phyloP scores from a whole-genome alignment of 2,113 vertebrate species.

The Bubalus kerabau region DNA sequence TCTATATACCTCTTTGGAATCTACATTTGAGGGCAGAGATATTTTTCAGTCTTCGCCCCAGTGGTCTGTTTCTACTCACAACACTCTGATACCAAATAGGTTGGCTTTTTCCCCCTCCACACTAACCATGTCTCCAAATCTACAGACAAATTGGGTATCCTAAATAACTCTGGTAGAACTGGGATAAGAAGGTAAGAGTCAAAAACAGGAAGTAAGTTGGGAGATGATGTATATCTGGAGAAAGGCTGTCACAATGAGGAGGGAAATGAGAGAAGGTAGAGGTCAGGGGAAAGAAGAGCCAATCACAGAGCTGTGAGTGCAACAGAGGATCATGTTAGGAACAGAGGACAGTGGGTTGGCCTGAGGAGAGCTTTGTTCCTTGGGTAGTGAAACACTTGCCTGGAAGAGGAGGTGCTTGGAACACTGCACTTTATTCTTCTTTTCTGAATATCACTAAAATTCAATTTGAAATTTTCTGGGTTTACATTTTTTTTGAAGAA shows the following conservation, averaged over 20 bases:
- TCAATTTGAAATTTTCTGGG: neutral
- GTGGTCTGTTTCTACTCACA: neutral
- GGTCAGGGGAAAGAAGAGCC: neutral
- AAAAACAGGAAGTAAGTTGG: neutral
- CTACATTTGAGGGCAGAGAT: neutral
- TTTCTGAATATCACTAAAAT: neutral
- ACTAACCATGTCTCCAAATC: neutral
- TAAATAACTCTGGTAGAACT: neutral
- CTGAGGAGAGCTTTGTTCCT: neutral
- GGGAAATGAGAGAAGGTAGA: neutral
- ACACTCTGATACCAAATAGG: neutral
- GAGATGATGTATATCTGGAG: neutral
- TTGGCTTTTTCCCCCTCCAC: neutral
- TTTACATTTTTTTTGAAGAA: neutral
- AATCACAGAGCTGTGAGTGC: neutral
- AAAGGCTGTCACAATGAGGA: neutral
- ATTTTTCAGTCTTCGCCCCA: neutral
- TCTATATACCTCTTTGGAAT: neutral
- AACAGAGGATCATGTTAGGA: neutral
- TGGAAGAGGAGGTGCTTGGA: neutral
- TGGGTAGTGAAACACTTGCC: neutral
- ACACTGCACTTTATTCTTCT: neutral
- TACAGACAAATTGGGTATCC: neutral
- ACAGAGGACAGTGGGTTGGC: neutral
- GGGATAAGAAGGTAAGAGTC: neutral